Evolutionary conservation across 1,140 invertebrate genomes (phyloP).

Genomic region (Nylanderia fulva): DNA sequence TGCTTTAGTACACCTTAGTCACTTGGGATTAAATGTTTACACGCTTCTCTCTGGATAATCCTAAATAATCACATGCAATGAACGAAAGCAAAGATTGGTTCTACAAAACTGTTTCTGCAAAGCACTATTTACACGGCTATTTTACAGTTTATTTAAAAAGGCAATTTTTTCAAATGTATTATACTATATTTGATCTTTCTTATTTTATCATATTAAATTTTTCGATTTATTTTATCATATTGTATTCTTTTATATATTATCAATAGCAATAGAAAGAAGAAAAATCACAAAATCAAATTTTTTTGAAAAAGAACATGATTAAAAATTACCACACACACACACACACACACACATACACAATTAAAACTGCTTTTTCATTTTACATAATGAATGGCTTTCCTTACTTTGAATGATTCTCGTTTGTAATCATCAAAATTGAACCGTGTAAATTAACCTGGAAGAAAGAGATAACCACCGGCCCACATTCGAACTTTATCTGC

Average conservation of each 20-base stretch:
- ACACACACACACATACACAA: too few species aligned
- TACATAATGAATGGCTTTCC: background rate
- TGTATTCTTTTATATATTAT: too few species aligned
- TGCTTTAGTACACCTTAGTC: constrained; percentile 13
- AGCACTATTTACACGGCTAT: background rate
- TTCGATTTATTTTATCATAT: too few species aligned
- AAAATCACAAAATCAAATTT: too few species aligned
- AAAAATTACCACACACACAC: too few species aligned
- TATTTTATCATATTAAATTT: too few species aligned
- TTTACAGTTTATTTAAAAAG: background rate
- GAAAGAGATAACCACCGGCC: constrained; percentile 41
- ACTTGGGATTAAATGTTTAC: constrained; percentile 46
- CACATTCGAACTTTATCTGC: constrained; percentile 71
- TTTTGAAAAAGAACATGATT: too few species aligned
- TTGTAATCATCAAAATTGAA: constrained; percentile 21
- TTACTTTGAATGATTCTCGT: constrained; percentile 7
- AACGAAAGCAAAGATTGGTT: constrained; percentile 15
- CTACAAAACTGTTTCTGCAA: background rate
- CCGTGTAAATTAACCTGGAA: constrained; percentile 35
- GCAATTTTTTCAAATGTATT: background rate
- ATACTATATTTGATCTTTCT: background rate
- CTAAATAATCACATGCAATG: constrained; percentile 13
- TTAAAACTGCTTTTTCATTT: too few species aligned
- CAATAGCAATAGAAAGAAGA: too few species aligned
- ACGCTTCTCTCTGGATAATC: constrained; percentile 12